A percentile compares a stretch with the other conserved stretches of the same genome.
Evolutionary conservation across 2,113 vertebrate genomes (phyloP).

Genomic region (Phaethornis superciliosus): DNA sequence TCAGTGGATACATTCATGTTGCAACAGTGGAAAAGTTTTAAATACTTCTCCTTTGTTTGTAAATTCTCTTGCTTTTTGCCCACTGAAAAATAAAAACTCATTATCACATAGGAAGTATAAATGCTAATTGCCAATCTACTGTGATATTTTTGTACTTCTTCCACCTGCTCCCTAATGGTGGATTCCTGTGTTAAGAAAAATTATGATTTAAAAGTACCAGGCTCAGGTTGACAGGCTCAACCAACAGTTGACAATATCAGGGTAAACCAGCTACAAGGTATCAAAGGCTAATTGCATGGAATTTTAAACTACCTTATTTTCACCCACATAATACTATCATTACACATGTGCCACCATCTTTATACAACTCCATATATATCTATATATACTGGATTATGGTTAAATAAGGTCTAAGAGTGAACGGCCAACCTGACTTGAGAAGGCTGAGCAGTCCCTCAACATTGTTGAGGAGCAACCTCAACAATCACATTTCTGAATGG

Average conservation of each 20-base stretch:
- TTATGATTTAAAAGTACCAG: neutral
- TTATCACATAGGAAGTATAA: neutral
- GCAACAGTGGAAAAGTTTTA: neutral
- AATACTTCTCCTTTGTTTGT: neutral
- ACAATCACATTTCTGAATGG: neutral
- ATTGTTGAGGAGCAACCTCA: neutral
- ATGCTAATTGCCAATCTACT: neutral
- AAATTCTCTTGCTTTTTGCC: neutral
- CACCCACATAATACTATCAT: neutral
- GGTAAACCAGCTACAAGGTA: neutral
- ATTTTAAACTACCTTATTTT: neutral
- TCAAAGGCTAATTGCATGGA: neutral
- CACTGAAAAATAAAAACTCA: neutral
- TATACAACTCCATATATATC: neutral
- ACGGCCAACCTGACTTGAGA: neutral
- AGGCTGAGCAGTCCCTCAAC: neutral
- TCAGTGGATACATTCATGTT: neutral
- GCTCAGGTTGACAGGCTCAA: neutral
- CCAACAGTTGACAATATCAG: neutral
- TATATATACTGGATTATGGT: neutral
- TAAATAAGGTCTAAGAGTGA: neutral
- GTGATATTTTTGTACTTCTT: neutral
- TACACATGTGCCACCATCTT: fast-evolving
- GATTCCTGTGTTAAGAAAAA: neutral
- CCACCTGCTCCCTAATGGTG: neutral